These are phyloP conservation scores for Cheilosia vernalis DNA, from an alignment of 2,888 invertebrate species.

Conservation along the genomic window DNA sequence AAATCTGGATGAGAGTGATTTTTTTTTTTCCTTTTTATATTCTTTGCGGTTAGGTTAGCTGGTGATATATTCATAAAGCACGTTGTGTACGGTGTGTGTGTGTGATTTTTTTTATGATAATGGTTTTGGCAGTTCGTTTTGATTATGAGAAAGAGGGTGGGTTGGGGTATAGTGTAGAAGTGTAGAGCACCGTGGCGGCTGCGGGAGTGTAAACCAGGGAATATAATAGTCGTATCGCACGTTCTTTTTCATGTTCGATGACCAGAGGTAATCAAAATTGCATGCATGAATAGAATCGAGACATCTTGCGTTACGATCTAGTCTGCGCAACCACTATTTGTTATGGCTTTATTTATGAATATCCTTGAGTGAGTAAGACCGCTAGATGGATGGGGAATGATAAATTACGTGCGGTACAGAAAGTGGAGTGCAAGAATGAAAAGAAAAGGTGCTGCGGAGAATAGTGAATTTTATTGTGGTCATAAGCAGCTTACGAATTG, in stretches of 20 bases:
- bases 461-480: neutral
- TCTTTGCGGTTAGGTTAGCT: conserved; percentile 45
- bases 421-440: conserved; percentile 37
- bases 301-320: conserved; percentile 72
- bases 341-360: conserved; percentile 73
- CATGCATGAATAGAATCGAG: conserved; percentile 74
- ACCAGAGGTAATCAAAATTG: conserved; percentile 71
- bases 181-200: neutral
- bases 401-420: conserved; percentile 34
- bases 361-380: conserved; percentile 67
- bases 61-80: conserved; percentile 70
- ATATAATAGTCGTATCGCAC: conserved; percentile 42
- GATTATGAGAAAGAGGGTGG: conserved; percentile 52
- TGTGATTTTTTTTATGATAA: conserved; percentile 68
- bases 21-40: conserved; percentile 47
- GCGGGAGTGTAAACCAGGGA: conserved; percentile 20
- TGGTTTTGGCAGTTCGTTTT: conserved; percentile 73
- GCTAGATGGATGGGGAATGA: conserved; percentile 54
- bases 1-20: conserved; percentile 44
- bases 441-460: conserved; percentile 58
- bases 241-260: conserved; percentile 59
- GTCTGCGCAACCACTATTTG: conserved; percentile 48
- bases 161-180: neutral
- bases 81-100: conserved; percentile 30
- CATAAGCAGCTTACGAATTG: neutral